Percentiles rank a stretch among this genome's conserved stretches.
Evolutionary conservation across 2,888 invertebrate genomes (phyloP).

Genomic region (Psylliodes chrysocephalus): DNA sequence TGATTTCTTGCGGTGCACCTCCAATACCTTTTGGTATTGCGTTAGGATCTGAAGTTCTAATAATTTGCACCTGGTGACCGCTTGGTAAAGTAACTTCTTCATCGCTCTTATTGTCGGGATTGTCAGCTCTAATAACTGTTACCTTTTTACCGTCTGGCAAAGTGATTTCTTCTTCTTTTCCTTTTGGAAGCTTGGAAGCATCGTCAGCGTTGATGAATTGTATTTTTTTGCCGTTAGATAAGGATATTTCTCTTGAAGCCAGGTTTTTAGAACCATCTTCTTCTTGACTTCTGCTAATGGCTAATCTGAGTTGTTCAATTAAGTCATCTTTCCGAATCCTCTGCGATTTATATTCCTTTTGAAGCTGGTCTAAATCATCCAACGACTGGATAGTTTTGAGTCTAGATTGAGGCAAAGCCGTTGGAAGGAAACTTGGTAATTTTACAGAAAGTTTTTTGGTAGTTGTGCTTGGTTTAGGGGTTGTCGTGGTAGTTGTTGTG

Average conservation of each 20-base stretch:
- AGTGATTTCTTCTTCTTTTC: conserved; percentile 65
- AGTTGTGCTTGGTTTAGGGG: conserved; percentile 62
- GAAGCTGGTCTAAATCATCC: conserved; percentile 60
- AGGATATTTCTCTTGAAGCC: conserved; percentile 77
- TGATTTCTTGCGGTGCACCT: conserved; percentile 76
- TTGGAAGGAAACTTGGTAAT: conserved; percentile 53
- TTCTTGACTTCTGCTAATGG: conserved; percentile 74
- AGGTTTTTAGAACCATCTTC: conserved; percentile 75
- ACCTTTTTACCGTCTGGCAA: conserved; percentile 78
- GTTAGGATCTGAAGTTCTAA: conserved; percentile 55
- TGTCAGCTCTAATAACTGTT: conserved; percentile 75
- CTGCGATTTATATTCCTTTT: conserved; percentile 64
- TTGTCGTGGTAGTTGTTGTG: conserved; percentile 72
- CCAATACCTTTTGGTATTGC: conserved; percentile 37
- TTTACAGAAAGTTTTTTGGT: conserved; percentile 6
- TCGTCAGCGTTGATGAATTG: conserved; percentile 69
- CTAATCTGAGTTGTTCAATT: conserved; percentile 78
- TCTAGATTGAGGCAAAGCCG: conserved; percentile 70
- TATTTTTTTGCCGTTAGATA: conserved; percentile 80
- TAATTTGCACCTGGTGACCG: conserved; percentile 78
- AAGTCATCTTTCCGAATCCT: conserved; percentile 77
- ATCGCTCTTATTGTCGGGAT: conserved; percentile 64
- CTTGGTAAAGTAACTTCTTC: conserved; percentile 66
- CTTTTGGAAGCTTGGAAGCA: conserved; percentile 49
- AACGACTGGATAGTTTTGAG: conserved; percentile 59